These are phyloP conservation scores for Bubo bubo DNA, from an alignment of 2,113 vertebrate species.

Conservation along the genomic window DNA sequence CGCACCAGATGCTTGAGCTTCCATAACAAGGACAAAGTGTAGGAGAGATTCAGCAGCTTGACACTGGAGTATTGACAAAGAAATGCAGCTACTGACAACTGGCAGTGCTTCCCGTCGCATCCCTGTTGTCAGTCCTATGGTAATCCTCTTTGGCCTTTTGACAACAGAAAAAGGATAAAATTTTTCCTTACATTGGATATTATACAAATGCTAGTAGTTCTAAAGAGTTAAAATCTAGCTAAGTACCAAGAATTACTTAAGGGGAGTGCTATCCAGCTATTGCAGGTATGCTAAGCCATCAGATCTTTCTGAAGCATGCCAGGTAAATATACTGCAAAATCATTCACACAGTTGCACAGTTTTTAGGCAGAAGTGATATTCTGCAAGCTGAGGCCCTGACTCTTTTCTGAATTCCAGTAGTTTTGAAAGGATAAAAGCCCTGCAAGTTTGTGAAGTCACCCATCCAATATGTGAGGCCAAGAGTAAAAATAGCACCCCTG, in stretches of 20 bases:
- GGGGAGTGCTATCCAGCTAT: background rate
- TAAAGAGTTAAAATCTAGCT: background rate
- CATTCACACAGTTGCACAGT: background rate
- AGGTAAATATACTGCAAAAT: background rate
- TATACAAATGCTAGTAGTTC: background rate
- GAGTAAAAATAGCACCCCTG: slow-evolving; percentile 3
- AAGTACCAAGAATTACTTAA: background rate
- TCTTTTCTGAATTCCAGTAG: background rate
- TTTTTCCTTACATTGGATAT: background rate
- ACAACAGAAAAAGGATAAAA: background rate
- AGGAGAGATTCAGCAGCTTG: background rate
- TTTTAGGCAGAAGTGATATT: slow-evolving; percentile 4
- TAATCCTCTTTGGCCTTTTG: background rate
- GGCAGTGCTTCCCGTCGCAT: background rate
- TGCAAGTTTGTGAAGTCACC: background rate
- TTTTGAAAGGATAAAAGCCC: background rate
- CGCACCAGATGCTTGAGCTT: background rate
- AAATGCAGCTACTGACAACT: background rate
- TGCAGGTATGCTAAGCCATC: background rate
- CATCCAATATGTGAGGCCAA: background rate
- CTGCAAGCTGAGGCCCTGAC: background rate
- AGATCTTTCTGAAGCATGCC: background rate
- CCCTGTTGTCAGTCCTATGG: background rate
- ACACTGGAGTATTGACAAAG: background rate
- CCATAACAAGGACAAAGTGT: background rate